Percentiles rank a stretch among this genome's conserved stretches.
Evolutionary conservation across 2,888 invertebrate genomes (phyloP).

Genomic region (Scaptomyza flava): DNA sequence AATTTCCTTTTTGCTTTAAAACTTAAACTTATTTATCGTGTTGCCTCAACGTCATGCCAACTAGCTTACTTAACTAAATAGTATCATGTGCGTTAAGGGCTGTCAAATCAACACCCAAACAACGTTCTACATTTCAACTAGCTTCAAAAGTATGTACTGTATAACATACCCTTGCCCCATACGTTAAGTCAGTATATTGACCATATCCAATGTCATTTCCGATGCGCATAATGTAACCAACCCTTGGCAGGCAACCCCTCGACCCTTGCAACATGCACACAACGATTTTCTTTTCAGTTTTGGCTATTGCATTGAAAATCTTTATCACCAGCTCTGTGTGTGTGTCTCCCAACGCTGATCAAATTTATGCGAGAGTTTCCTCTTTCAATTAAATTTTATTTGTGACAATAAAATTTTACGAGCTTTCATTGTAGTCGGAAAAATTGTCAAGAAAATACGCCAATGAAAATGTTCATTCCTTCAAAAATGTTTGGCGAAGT

Average conservation of each 20-base stretch:
- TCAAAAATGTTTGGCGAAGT: constrained; percentile 40
- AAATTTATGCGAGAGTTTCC: constrained; percentile 77
- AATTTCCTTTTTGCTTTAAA: background rate
- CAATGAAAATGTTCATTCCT: constrained; percentile 53
- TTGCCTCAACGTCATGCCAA: background rate
- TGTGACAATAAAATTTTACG: constrained; percentile 73
- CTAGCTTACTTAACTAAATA: background rate
- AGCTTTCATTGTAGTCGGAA: constrained; percentile 62
- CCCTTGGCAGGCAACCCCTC: constrained; percentile 21
- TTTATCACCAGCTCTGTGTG: constrained; percentile 4
- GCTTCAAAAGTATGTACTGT: constrained; percentile 2
- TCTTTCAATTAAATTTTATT: constrained; percentile 80
- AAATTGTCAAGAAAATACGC: constrained; percentile 66
- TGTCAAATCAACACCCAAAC: constrained; percentile 52
- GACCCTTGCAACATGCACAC: background rate
- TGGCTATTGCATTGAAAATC: constrained; percentile 35
- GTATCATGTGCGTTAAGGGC: constrained; percentile 3
- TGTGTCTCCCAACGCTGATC: constrained; percentile 21
- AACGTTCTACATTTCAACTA: constrained; percentile 39
- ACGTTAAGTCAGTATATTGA: constrained; percentile 47
- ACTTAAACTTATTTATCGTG: background rate
- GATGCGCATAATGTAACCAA: constrained; percentile 67
- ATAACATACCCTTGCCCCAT: background rate
- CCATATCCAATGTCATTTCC: constrained; percentile 74
- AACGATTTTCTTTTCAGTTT: constrained; percentile 41